Evolutionary conservation across 2,113 vertebrate species (phyloP).

Genomic region (Pseudopodoces humilis): DNA sequence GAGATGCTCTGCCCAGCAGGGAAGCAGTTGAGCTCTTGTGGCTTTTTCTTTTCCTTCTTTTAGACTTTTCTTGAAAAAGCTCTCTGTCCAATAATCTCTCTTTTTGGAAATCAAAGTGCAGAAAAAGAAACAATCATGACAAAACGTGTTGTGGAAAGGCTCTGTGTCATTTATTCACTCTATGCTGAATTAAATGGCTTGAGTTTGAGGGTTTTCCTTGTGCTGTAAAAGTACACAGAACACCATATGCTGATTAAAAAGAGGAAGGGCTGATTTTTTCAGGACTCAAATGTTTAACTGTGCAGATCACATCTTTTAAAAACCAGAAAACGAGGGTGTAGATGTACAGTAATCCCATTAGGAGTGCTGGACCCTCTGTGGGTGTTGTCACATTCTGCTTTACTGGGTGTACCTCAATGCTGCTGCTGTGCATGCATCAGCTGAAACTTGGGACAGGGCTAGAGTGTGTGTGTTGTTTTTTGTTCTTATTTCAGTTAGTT

Average conservation of each 20-base stretch:
- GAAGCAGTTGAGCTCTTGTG: neutral
- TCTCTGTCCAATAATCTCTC: neutral
- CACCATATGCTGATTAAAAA: neutral
- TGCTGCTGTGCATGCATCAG: neutral
- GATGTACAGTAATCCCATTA: neutral
- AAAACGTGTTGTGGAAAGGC: neutral
- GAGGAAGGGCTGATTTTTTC: neutral
- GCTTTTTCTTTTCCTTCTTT: neutral
- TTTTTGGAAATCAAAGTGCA: neutral
- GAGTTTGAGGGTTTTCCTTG: neutral
- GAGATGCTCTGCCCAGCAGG: neutral
- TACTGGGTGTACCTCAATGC: neutral
- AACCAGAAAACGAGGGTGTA: neutral
- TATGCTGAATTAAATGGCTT: neutral
- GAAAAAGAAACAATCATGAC: neutral
- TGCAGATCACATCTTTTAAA: slow-evolving; percentile 7
- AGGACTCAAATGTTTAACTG: neutral
- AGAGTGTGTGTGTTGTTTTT: neutral
- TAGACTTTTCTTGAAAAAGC: neutral
- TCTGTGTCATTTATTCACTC: neutral
- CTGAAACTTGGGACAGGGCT: neutral
- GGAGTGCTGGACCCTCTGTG: neutral
- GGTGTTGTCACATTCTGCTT: neutral
- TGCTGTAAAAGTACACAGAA: neutral
- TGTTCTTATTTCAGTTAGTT: neutral